Evolutionary conservation across 2,888 invertebrate genomes (phyloP), one percentile per base, ranked within the genome.

Genomic region (Autographa gamma): DNA sequence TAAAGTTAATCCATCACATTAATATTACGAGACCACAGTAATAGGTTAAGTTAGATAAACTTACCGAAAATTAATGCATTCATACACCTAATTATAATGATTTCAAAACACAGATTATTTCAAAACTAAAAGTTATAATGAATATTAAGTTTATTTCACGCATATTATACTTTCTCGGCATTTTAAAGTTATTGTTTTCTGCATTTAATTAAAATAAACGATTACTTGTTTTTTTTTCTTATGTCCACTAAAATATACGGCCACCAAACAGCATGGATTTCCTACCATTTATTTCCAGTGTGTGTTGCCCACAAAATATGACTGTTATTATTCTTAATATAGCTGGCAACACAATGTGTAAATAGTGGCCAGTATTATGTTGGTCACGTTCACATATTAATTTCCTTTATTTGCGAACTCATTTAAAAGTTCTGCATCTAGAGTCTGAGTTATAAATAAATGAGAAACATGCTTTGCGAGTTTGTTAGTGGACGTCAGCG

Each of bases 301-400:
- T 48, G 62, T 59, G 69, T 32, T 73, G 19, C 64, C 63, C 52
- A 73, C 62, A 60, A 62, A 73, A 71, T 68, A 63, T 69, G 32
- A 69, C 34, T 58, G 65, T 70, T 71, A 59, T 61, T 56, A 63
- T 61, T 56, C 64, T 64, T 64, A 63, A 54, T 60, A 60, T 2
- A 48, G 31, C 65, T 69, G 63, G 38, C 66, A 5, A 66, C 19
- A 31, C 59, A 60, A 63, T 66, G 60, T 54, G 38, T 52, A 34
- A 48, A 60, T 7, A 32, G 32, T 62, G 9, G 52, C 41, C 56
- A 63, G 38, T 48, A 18, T 61, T 41, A 64, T 18, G 25, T 48
- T 48, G 70, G 65, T 71, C 71, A 72, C 60, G 69, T 71, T 70
- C 63, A 14, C 62, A 60, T 68, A 78, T 80, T 80, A 80, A 80